Percentiles rank a stretch among this genome's conserved stretches.
Evolutionary conservation across 2,113 vertebrate species (phyloP).

Genomic region (Phalacrocorax pelagicus): DNA sequence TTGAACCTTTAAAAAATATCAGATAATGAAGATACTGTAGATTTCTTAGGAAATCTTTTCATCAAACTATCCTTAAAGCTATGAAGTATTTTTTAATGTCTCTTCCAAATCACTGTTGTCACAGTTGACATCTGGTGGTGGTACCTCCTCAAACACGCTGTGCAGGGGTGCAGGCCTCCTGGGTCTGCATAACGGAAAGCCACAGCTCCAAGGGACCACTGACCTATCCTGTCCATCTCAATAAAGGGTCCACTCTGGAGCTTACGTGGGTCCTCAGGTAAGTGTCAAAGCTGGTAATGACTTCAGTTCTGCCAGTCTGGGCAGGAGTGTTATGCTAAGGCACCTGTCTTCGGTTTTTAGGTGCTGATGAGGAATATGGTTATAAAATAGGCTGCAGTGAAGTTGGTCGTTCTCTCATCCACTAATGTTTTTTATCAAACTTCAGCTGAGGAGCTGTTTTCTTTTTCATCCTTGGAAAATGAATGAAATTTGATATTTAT

Average conservation of each 20-base stretch:
- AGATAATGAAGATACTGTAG: not conserved
- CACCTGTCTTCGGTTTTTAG: not conserved
- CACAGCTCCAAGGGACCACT: not conserved
- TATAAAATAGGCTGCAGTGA: not conserved
- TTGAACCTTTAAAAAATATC: not conserved
- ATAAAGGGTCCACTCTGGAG: not conserved
- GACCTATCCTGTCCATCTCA: not conserved
- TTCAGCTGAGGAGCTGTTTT: not conserved
- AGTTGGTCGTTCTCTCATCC: not conserved
- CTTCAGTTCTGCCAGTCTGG: not conserved
- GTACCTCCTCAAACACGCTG: accelerated
- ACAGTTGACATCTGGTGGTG: not conserved
- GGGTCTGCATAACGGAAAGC: not conserved
- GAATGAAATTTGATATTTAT: not conserved
- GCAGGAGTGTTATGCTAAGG: not conserved
- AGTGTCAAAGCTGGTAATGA: not conserved
- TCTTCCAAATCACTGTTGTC: not conserved
- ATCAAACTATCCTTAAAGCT: not conserved
- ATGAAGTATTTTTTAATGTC: not conserved
- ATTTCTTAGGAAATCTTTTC: not conserved
- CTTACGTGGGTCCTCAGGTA: not conserved
- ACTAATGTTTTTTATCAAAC: not conserved
- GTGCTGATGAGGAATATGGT: not conserved
- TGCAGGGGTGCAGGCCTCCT: not conserved
- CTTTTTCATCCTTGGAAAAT: not conserved